Evolutionary conservation across 2,113 vertebrate species (phyloP), one percentile per base, ranked within the genome.

Genomic region (Cyphomyrus discorhynchus): DNA sequence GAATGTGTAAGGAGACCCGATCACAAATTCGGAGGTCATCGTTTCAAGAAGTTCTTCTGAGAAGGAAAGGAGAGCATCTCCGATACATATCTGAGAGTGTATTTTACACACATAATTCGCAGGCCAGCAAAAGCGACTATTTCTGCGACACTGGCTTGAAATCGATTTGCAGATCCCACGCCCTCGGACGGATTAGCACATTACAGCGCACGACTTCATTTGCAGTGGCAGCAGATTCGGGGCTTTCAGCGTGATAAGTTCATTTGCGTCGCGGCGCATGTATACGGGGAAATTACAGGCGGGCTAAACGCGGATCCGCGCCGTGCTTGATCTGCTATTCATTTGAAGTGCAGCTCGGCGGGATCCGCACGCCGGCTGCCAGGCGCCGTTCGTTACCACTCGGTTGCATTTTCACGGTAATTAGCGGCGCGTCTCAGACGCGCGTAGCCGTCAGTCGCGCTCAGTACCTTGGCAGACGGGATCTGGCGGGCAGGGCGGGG

Each of bases 301-400:
- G 92, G 94, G 94, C 93, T 89, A 80, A 90, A 87, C 77, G 93
- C 89, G 89, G 95, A 95, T 95, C 94, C 95, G 90, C 91, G 94
- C 92, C 92, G 93, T 58, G 92, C 94, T 94, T 94, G 93, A 95
- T 94, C 94, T 93, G 91, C 92, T 90, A 93, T 95, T 95, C 92
- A 94, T 95, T 95, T 94, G 92, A 95, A 95, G 94, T 95, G 94
- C 94, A 90, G 88, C 89, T 89, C 93, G 92, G 93, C 92, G 93
- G 90, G 92, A 91, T 58, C 84, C 93, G 92, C 93, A 82, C n/a
- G 90, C 58, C 15, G 86, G 90, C 92, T 94, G 93, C 92, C 92
- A 88, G 90, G 90, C 93, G 94, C 92, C 90, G 90, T 92, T 91
- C 92, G 89, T 91, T 91, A 87, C 39, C 92, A 93, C 91, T 90